Evolutionary conservation across 2,888 invertebrate species (phyloP).

Genomic region (Euspilapteryx auroguttella): DNA sequence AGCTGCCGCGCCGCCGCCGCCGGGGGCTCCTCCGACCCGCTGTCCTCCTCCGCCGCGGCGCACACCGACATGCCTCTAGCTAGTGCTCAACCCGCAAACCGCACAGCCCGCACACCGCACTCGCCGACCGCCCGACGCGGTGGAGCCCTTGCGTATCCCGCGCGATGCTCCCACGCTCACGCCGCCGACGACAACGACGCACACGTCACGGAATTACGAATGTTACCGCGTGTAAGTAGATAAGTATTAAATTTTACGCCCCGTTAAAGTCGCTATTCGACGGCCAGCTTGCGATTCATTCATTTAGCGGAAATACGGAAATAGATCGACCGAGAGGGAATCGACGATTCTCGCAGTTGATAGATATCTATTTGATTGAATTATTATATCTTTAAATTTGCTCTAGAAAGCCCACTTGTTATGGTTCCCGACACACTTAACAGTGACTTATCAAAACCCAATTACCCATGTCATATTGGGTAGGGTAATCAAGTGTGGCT

Average conservation of each 20-base stretch:
- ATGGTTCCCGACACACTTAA: too few relatives aligned
- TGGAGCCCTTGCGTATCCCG: background rate
- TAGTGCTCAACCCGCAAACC: conserved; percentile 10
- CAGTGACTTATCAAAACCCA: too few relatives aligned
- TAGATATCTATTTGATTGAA: too few relatives aligned
- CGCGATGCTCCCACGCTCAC: too few relatives aligned
- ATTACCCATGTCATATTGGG: too few relatives aligned
- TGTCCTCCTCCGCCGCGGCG: conserved; percentile 31
- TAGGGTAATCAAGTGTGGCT: too few relatives aligned
- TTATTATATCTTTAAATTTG: too few relatives aligned
- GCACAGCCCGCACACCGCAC: background rate
- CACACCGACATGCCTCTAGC: conserved; percentile 38
- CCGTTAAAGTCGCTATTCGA: conserved; percentile 16
- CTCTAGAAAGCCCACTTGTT: too few relatives aligned
- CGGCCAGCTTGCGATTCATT: conserved; percentile 15
- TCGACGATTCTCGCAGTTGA: too few relatives aligned
- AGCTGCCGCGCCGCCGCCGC: conserved; percentile 24
- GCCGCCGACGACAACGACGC: too few relatives aligned
- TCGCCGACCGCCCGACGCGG: background rate
- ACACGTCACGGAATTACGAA: conserved; percentile 39
- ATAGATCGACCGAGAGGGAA: too few relatives aligned
- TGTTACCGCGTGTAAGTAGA: conserved; percentile 8
- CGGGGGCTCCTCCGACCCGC: conserved; percentile 23
- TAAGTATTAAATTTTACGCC: conserved; percentile 21
- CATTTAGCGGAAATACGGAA: conserved; percentile 16